Evolutionary conservation across 2,797 vertebrate species (phyloP).

Genomic region (Sebastes trivittatus): DNA sequence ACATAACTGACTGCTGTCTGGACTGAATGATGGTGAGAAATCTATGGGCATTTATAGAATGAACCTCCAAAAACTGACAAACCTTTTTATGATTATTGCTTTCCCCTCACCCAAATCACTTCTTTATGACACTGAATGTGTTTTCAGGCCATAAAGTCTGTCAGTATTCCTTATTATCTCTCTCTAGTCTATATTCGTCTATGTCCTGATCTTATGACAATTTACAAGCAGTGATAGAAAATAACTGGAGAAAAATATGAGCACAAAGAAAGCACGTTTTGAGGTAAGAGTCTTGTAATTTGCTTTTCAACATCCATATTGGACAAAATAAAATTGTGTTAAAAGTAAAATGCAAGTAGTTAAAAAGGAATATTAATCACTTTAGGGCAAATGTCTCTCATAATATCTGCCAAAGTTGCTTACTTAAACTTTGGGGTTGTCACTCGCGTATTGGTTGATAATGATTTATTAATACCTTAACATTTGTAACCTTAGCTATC

Average conservation of each 20-base stretch:
- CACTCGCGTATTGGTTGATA: background rate
- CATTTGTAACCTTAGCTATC: background rate
- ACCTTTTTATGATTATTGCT: background rate
- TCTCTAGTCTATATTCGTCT: background rate
- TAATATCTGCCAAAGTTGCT: background rate
- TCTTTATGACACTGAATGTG: background rate
- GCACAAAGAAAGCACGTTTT: background rate
- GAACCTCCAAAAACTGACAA: background rate
- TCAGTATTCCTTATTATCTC: background rate
- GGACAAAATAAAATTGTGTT: background rate
- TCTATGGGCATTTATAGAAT: background rate
- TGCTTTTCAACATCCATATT: background rate
- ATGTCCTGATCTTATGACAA: background rate
- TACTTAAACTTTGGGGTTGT: background rate
- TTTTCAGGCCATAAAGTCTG: background rate
- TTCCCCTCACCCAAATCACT: background rate
- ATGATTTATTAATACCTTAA: background rate
- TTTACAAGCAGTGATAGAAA: background rate
- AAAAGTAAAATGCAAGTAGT: background rate
- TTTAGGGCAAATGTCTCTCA: background rate
- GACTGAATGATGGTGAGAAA: background rate
- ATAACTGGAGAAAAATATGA: background rate
- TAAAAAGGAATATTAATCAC: background rate
- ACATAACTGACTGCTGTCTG: background rate
- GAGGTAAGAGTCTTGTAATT: background rate